Evolutionary conservation across 2,888 invertebrate genomes (phyloP).

Genomic region (Torymus aiolomorphi): DNA sequence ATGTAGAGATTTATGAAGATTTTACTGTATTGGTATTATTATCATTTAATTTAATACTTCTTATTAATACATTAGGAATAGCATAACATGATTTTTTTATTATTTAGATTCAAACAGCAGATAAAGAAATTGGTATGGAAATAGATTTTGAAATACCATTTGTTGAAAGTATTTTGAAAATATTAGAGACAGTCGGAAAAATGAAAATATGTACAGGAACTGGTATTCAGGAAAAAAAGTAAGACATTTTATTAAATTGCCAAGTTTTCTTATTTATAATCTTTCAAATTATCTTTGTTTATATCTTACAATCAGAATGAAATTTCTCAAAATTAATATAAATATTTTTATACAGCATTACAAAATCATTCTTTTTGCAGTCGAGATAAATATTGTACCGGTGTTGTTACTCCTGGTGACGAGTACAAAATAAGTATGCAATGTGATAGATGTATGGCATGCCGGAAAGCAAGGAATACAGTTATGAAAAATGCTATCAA

Average conservation of each 20-base stretch:
- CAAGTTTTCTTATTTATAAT: not conserved
- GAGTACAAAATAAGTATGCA: not conserved
- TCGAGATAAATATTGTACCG: constrained; percentile 30
- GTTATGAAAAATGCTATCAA: not conserved
- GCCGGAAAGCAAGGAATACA: constrained; percentile 15
- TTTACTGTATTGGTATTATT: constrained; percentile 29
- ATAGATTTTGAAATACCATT: constrained; percentile 21
- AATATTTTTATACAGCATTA: not conserved
- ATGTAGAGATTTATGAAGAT: constrained; percentile 33
- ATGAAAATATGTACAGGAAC: constrained; percentile 36
- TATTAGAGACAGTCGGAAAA: constrained; percentile 26
- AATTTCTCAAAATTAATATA: constrained; percentile 1
- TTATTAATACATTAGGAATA: not conserved
- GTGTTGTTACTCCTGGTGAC: constrained; percentile 14
- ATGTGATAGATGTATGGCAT: constrained; percentile 20
- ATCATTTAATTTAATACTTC: constrained; percentile 10
- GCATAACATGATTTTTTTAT: not conserved
- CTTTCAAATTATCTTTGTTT: constrained; percentile 13
- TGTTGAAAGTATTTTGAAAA: constrained; percentile 11
- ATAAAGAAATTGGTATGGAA: constrained; percentile 29
- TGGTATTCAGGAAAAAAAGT: not conserved
- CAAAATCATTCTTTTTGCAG: not conserved
- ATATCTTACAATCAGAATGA: not conserved
- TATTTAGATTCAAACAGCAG: constrained; percentile 30
- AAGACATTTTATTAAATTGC: not conserved